Conservation (phyloP, 1,140 invertebrate genomes). For the Cydia amplana region DNA sequence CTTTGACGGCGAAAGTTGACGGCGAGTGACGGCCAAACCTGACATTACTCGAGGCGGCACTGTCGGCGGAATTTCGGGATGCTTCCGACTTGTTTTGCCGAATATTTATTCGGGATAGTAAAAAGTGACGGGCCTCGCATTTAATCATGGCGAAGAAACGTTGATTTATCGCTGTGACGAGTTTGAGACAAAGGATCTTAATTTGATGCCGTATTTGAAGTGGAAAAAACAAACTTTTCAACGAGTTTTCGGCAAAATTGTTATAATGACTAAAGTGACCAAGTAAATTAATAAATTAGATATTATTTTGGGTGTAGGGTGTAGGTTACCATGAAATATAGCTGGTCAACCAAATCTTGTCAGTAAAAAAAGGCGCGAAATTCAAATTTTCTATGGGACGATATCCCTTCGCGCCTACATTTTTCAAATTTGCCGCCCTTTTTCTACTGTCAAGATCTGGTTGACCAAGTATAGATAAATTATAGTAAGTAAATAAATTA, state of each 20-base stretch:
- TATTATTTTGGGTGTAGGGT: not conserved
- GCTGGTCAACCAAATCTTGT: too few species aligned
- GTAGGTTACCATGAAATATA: too few species aligned
- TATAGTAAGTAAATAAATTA: too few species aligned
- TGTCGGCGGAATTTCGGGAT: slow-evolving; percentile 28
- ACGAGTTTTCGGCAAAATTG: not conserved
- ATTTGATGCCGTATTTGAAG: slow-evolving; percentile 27
- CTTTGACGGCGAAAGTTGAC: slow-evolving; percentile 31
- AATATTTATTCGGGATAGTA: slow-evolving; percentile 32
- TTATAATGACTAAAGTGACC: not conserved
- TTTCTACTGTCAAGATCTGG: too few species aligned
- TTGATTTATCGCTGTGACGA: slow-evolving; percentile 27
- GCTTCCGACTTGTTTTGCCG: slow-evolving; percentile 30
- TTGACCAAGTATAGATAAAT: too few species aligned
- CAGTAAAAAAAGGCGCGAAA: too few species aligned
- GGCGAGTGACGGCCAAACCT: slow-evolving; percentile 30
- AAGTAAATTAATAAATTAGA: not conserved
- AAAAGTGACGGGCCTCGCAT: slow-evolving; percentile 18
- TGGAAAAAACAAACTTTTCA: not conserved
- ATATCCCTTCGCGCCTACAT: too few species aligned
- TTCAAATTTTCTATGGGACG: too few species aligned
- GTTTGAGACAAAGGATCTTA: slow-evolving; percentile 28
- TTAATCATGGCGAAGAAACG: slow-evolving; percentile 27
- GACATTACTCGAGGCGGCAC: slow-evolving; percentile 31
- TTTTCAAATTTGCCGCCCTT: too few species aligned